Base-by-base conservation (phyloP, 2,113 vertebrate species). In the Suncus etruscus region DNA sequence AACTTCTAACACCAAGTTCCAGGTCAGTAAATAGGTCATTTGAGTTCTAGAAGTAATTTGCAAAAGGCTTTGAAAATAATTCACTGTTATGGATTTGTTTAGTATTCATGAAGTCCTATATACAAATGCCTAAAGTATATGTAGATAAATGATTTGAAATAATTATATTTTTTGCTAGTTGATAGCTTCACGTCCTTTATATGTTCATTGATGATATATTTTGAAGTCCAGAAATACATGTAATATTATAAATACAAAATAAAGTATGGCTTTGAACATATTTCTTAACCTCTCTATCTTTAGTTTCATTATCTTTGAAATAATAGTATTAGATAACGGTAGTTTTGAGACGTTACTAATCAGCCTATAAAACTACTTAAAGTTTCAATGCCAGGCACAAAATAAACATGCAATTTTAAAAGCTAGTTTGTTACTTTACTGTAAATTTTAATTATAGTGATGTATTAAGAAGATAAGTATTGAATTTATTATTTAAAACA, bases 1-100 rank as follows among this genome's bases (percentile, higher is more conserved):
- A 97, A 98, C 97, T 98, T 97, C 96, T 98, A 97, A 98, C 97
- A 97, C 93, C 84, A 92, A 94, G 97, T 98, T 97, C 97, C 97
- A 97, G 98, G 98, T 99, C 98, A 98, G 90, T 63, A 96, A 88
- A 96, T 68, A 94, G 98, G 98, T 98, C 98, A 98, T n/a, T 92
- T 70, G 47, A 94, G 63, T 91, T 95, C 77, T 86, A 94, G 93
- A 81, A 96, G 83, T 97, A 98, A 98, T 98, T 96, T 95, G 86
- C 72, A 65, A 24, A 92, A 93, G 87, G 50, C 77, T 93, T 51
- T 96, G 91, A 27, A 24, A 97, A 93, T 91, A 95, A 97, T 97
- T 96, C 93, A 93, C 92, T 97, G 83, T 93, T 74, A 96, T 74
- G 29, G 72, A 95, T 95, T 94, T 95, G 82, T 96, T 97, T 97